Evolutionary conservation across 2,113 vertebrate species (phyloP).

Genomic region (Dipodomys spectabilis): DNA sequence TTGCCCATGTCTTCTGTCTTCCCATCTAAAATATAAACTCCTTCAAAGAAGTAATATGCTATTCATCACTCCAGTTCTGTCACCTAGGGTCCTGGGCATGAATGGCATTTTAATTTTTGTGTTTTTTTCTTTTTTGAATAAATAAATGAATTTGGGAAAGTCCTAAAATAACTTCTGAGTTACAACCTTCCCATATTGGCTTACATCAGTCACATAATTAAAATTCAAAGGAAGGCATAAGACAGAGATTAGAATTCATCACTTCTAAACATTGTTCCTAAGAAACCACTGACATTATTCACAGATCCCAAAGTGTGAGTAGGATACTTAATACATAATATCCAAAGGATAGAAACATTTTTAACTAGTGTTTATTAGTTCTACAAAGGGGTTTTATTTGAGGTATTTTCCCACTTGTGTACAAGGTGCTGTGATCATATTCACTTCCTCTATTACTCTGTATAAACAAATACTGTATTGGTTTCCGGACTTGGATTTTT

Average conservation of each 20-base stretch:
- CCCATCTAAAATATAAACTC: background rate
- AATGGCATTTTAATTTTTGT: background rate
- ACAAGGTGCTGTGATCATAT: too few relatives aligned
- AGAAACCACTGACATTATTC: background rate
- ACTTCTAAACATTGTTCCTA: background rate
- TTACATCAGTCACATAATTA: background rate
- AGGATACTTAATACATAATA: background rate
- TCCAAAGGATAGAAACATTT: too few relatives aligned
- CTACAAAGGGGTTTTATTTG: too few relatives aligned
- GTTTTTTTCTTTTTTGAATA: background rate
- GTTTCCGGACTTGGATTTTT: constrained; percentile 20
- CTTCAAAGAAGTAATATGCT: background rate
- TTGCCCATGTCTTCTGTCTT: background rate
- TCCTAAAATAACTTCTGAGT: background rate
- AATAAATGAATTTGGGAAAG: background rate
- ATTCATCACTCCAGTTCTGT: background rate
- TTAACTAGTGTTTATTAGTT: too few relatives aligned
- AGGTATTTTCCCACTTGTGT: too few relatives aligned
- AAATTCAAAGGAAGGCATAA: background rate
- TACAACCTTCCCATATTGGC: background rate
- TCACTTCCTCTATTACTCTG: background rate
- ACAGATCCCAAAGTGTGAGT: background rate
- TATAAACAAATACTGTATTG: background rate
- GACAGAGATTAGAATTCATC: background rate
- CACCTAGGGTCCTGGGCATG: background rate